Conservation (phyloP, 2,797 vertebrate genomes). For the Peromyscus melanophrys region DNA sequence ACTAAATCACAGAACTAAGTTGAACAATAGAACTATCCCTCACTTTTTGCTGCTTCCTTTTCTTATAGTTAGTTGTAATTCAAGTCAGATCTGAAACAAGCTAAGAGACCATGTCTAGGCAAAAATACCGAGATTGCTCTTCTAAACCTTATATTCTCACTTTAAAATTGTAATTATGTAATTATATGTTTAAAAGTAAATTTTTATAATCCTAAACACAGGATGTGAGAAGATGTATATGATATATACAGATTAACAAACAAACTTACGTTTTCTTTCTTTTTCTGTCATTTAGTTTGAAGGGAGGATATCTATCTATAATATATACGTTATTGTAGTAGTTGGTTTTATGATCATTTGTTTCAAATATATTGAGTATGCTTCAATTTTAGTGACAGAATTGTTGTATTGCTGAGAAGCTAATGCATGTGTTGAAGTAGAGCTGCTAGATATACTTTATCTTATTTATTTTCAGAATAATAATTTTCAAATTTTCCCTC, state of each 20-base stretch:
- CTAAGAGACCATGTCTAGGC: no score
- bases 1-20: no score
- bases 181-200: no score
- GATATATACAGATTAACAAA: not conserved
- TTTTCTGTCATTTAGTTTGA: not conserved
- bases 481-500: not conserved
- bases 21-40: no score
- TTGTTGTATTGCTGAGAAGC: not conserved
- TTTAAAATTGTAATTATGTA: no score
- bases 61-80: no score
- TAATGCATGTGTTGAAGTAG: not conserved
- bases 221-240: not conserved
- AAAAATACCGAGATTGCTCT: no score
- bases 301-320: not conserved
- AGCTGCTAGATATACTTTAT: no score
- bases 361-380: not conserved
- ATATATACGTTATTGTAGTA: not conserved
- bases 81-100: no score
- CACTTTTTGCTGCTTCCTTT: no score
- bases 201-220: no score
- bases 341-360: not conserved
- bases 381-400: not conserved
- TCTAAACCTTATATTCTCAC: no score
- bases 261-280: not conserved
- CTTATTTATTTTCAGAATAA: not conserved